Percentiles rank a stretch among this genome's conserved stretches.
Conservation (phyloP, 37 sponge, comb jelly and placozoan genomes). For the Beroe ovata region DNA sequence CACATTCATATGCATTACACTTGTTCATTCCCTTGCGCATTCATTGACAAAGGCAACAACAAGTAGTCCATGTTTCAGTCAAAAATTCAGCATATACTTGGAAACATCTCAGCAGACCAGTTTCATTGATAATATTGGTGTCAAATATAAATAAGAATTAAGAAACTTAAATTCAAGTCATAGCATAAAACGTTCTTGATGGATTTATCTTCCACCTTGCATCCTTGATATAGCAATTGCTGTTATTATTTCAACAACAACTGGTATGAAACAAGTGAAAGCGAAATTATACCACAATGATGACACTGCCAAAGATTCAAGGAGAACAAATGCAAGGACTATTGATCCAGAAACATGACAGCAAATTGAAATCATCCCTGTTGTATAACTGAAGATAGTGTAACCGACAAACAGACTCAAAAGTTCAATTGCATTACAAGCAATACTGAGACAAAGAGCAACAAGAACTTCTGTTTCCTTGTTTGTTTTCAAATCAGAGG, state of each 20-base stretch:
- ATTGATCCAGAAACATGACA: slow-evolving; percentile 56
- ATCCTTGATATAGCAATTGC: slow-evolving; percentile 40
- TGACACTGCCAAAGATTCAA: slow-evolving; percentile 38
- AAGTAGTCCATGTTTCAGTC: no score
- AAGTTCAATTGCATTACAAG: slow-evolving; percentile 11
- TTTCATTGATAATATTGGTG: no score
- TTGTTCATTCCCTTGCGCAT: no score
- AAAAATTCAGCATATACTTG: no score
- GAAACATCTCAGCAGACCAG: no score
- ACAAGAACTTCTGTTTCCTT: slow-evolving; percentile 53
- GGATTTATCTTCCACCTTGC: slow-evolving; percentile 56
- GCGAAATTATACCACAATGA: slow-evolving; percentile 46
- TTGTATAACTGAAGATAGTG: slow-evolving; percentile 49
- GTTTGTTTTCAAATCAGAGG: not conserved
- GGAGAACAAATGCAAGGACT: slow-evolving; percentile 23
- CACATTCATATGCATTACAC: no score
- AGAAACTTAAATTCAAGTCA: no score
- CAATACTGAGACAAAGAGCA: slow-evolving; percentile 43
- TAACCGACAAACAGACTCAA: slow-evolving; percentile 37
- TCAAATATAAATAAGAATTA: no score
- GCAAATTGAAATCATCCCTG: slow-evolving; percentile 40
- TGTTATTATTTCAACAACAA: not conserved
- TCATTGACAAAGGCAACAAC: no score
- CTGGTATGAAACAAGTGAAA: slow-evolving; percentile 28
- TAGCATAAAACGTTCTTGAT: no score